These are phyloP conservation scores for Caenorhabditis inopinata DNA, from an alignment of 1,140 invertebrate species.

Conservation along the genomic window DNA sequence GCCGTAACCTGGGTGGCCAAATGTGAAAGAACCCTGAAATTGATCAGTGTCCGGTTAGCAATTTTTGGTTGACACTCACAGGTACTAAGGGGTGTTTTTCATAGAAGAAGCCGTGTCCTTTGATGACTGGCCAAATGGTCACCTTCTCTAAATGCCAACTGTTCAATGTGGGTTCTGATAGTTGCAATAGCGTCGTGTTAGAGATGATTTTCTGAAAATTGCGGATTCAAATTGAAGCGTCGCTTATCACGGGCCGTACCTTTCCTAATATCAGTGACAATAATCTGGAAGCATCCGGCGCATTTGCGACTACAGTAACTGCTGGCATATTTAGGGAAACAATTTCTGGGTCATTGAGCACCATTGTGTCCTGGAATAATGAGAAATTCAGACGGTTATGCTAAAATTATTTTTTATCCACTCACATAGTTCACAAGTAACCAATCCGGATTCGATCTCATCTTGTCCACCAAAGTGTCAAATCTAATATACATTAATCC, in stretches of 20 bases:
- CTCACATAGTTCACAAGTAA: conserved; percentile 29
- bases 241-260: neutral
- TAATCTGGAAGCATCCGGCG: conserved; percentile 58
- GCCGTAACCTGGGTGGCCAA: conserved; percentile 58
- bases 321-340: conserved; percentile 34
- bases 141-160: conserved; percentile 50
- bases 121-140: conserved; percentile 44
- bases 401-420: neutral
- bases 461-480: conserved; percentile 29
- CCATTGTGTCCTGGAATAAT: conserved; percentile 44
- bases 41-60: neutral
- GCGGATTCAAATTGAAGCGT: neutral
- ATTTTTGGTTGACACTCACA: neutral
- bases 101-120: conserved; percentile 54
- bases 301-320: conserved; percentile 57
- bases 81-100: conserved; percentile 43
- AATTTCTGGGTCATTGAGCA: conserved; percentile 51
- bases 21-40: conserved; percentile 46
- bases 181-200: conserved; percentile 40
- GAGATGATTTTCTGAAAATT: conserved; percentile 36
- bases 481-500: conserved; percentile 39
- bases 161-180: conserved; percentile 43
- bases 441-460: conserved; percentile 45
- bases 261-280: conserved; percentile 44
- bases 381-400: neutral